Evolutionary conservation across 2,113 vertebrate genomes (phyloP), one percentile per base, ranked within the genome.

Genomic region (Melospiza melodia): DNA sequence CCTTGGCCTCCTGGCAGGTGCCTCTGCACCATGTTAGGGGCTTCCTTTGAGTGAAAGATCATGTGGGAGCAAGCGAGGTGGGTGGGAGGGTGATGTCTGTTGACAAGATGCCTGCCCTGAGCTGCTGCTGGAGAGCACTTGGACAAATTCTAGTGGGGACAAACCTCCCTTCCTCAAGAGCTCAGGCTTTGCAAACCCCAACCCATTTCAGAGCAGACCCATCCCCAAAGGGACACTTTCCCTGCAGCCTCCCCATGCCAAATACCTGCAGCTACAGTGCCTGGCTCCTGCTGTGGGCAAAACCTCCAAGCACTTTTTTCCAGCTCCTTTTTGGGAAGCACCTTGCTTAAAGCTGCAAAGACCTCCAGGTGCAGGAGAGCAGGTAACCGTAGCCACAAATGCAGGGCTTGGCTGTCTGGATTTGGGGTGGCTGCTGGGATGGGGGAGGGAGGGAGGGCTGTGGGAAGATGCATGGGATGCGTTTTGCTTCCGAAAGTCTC

Each of bases 391-490:
- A 10, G 27, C 51, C 52, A 54, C 35, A 41, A 52, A n/a, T 7
- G 10, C 6, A 6, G 30, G 4, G 1, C 65, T 55, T 0, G 0
- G 21, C 58, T 35, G n/a, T 30, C 33, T 21, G 37, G 20, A 27
- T 52, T 12, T 58, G 27, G 52, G 58, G 20, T 65, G 78, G 65
- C 57, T 84, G 67, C 44, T 48, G 48, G 41, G 11, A 31, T 58
- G 54, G 67, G 25, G 15, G 1, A 15, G n/a, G 15, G 1, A 15
- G n/a, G n/a, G 4, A 12, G 23, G 10, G 18, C 2, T 7, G 16
- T 39, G 48, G 61, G 84, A 81, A 91, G 28, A 57, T 67, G 37
- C 0, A 61, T 43, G 65, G 61, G 77, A 25, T 1, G 13, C 16
- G 6, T 55, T 95, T 89, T 69, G 16, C 68, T 96, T 95, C 77